A percentile compares a stretch with the other conserved stretches of the same genome.
These are phyloP conservation scores for Eueremaeus valkanovi DNA, from an alignment of 2,888 invertebrate genomes.

Conservation along the genomic window DNA sequence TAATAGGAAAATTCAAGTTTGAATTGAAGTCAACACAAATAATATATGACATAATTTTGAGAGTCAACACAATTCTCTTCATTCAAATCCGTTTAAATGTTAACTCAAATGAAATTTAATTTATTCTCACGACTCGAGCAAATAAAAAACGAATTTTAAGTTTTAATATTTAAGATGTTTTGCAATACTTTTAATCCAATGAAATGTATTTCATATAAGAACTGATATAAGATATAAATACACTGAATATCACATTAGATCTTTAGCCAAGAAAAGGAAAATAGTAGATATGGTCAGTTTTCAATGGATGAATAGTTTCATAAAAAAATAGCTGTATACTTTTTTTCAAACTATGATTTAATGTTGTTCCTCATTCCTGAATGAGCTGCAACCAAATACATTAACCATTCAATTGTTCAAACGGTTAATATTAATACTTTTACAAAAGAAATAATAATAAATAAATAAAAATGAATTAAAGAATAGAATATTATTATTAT, in stretches of 20 bases:
- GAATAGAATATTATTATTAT: no score
- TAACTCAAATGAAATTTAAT: not conserved
- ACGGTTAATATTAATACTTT: no score
- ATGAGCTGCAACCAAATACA: no score
- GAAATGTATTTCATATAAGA: not conserved
- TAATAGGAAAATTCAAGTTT: constrained; percentile 24
- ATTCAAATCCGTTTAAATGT: not conserved
- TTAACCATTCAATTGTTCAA: no score
- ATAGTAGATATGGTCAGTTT: not conserved
- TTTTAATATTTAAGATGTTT: not conserved
- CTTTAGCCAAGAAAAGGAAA: not conserved
- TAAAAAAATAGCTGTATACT: no score
- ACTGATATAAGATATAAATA: not conserved
- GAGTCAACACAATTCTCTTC: constrained; percentile 1
- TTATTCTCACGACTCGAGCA: not conserved
- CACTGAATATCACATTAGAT: no score
- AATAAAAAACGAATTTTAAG: not conserved
- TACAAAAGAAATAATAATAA: no score
- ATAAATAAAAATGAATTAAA: no score
- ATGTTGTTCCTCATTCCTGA: no score
- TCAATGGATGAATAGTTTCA: no score
- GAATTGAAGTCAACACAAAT: constrained; percentile 26
- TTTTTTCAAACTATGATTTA: no score
- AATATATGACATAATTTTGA: constrained; percentile 24
- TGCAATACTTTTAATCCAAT: not conserved